These are phyloP conservation scores for Armadillidium nasatum DNA, from an alignment of 1,140 invertebrate genomes.

Conservation along the genomic window DNA sequence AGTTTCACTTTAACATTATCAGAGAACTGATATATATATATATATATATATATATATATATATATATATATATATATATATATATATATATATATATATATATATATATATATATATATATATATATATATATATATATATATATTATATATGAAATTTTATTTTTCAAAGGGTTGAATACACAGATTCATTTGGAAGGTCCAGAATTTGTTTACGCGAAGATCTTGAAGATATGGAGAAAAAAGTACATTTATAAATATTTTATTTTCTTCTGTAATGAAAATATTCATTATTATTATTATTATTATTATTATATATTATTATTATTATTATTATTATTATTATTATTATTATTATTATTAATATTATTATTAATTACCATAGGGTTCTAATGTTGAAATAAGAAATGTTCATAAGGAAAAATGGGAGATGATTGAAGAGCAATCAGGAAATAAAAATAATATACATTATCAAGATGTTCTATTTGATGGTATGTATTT, in stretches of 20 bases:
- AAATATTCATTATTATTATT: too few relatives aligned
- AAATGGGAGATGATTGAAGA: slow-evolving; percentile 63
- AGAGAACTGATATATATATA: neutral
- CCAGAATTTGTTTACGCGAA: neutral
- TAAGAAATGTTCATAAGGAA: neutral
- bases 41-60: slow-evolving; percentile 15
- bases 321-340: too few relatives aligned
- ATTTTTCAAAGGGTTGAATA: neutral
- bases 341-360: too few relatives aligned
- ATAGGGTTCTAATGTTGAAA: too few relatives aligned
- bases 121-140: slow-evolving; percentile 10
- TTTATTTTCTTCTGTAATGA: too few relatives aligned
- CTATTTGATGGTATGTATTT: slow-evolving; percentile 66
- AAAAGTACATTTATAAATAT: neutral
- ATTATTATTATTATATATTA: too few relatives aligned
- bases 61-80: slow-evolving; percentile 13
- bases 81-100: slow-evolving; percentile 14
- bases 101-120: slow-evolving; percentile 15
- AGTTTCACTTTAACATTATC: too few relatives aligned
- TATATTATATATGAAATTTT: neutral
- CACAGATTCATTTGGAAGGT: neutral
- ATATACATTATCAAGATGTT: slow-evolving; percentile 85
- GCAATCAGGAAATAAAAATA: slow-evolving; percentile 57
- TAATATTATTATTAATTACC: too few relatives aligned
- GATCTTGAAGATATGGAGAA: neutral